Evolutionary conservation across 2,113 vertebrate species (phyloP).

Genomic region (Buteo buteo): DNA sequence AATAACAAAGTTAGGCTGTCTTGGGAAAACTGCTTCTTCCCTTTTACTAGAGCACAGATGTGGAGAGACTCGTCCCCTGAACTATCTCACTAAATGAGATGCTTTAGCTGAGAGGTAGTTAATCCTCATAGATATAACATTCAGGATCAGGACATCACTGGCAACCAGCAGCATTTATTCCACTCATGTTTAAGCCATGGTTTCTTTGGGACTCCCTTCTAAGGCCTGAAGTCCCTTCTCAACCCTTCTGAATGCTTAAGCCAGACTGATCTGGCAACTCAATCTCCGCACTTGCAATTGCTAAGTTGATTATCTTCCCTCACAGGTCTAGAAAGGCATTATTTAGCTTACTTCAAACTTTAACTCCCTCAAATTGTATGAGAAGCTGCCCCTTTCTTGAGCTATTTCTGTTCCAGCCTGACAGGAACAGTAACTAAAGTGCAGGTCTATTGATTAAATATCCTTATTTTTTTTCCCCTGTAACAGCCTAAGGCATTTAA

Average conservation of each 20-base stretch:
- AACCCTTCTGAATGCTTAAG: not conserved
- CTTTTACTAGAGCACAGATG: not conserved
- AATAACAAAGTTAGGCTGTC: not conserved
- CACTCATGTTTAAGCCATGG: not conserved
- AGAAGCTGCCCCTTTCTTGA: not conserved
- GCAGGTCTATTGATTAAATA: constrained; percentile 61
- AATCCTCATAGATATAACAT: not conserved
- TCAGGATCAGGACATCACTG: not conserved
- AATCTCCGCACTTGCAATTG: not conserved
- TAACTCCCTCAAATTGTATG: not conserved
- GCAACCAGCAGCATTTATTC: not conserved
- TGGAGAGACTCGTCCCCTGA: not conserved
- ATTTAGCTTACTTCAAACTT: not conserved
- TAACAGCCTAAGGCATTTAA: constrained; percentile 54
- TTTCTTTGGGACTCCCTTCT: not conserved
- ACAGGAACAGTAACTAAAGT: constrained; percentile 57
- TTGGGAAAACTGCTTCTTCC: not conserved
- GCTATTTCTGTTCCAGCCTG: constrained; percentile 40
- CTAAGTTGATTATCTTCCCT: constrained; percentile 2
- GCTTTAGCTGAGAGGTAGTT: not conserved
- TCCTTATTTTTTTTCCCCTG: constrained; percentile 15
- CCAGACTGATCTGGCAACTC: not conserved
- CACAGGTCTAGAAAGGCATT: not conserved
- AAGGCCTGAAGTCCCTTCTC: not conserved
- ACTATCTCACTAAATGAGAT: not conserved